Conservation (phyloP, 2,113 vertebrate species). For the Crotalus tigris region DNA sequence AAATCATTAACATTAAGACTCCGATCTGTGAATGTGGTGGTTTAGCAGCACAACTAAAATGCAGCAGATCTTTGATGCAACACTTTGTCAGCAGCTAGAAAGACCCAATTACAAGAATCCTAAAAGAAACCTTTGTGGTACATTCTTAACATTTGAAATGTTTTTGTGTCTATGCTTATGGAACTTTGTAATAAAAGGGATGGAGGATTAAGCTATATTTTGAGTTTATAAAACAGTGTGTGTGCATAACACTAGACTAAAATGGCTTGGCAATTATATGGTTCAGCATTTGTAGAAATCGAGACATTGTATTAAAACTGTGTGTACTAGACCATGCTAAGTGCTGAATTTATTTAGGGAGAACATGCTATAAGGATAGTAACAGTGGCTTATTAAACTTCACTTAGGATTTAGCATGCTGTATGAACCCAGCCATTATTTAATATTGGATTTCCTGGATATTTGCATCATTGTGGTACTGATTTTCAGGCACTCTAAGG, state of each 20-base stretch:
- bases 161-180: background rate
- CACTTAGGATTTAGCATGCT: background rate
- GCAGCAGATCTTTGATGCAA: background rate
- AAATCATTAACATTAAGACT: background rate
- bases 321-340: background rate
- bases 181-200: background rate
- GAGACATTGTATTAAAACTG: background rate
- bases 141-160: background rate
- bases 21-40: background rate
- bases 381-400: background rate
- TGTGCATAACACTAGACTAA: background rate
- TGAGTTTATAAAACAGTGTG: background rate
- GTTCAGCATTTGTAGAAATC: background rate
- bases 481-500: background rate
- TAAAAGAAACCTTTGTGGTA: background rate
- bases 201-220: background rate
- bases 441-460: background rate
- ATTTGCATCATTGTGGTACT: background rate
- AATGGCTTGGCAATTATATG: background rate
- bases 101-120: background rate
- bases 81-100: background rate
- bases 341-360: background rate
- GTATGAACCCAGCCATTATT: background rate
- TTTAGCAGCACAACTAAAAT: background rate
- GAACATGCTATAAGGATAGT: background rate